Conservation (phyloP, 2,113 vertebrate species). For the Poecile atricapillus region DNA sequence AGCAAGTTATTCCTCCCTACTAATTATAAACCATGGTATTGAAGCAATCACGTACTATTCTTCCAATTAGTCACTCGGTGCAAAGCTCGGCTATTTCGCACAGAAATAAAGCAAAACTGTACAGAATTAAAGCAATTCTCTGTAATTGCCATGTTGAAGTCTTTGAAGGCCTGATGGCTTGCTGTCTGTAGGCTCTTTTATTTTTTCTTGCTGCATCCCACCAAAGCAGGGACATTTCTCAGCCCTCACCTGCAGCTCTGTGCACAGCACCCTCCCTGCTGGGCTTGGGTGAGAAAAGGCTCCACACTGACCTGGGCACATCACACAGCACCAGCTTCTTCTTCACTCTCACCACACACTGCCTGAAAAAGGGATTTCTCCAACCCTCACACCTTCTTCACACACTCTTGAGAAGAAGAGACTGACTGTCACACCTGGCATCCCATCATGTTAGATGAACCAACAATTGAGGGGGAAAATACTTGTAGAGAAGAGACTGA, state of each 20-base stretch:
- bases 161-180: background rate
- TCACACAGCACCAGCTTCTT: background rate
- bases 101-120: background rate
- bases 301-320: no score
- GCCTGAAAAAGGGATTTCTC: background rate
- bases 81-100: background rate
- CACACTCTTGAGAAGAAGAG: background rate
- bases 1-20: background rate
- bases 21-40: background rate
- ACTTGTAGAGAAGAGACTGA: background rate
- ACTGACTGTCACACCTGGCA: background rate
- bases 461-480: background rate
- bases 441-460: background rate
- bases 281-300: background rate
- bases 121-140: background rate
- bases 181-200: background rate
- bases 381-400: background rate
- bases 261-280: background rate
- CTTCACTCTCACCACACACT: background rate
- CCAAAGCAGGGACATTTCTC: background rate
- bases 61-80: background rate
- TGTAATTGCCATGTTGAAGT: background rate
- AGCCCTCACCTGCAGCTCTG: background rate
- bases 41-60: background rate
- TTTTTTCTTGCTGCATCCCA: background rate